These are phyloP conservation scores for Scomber colias DNA, from an alignment of 2,113 vertebrate genomes.

Conservation along the genomic window DNA sequence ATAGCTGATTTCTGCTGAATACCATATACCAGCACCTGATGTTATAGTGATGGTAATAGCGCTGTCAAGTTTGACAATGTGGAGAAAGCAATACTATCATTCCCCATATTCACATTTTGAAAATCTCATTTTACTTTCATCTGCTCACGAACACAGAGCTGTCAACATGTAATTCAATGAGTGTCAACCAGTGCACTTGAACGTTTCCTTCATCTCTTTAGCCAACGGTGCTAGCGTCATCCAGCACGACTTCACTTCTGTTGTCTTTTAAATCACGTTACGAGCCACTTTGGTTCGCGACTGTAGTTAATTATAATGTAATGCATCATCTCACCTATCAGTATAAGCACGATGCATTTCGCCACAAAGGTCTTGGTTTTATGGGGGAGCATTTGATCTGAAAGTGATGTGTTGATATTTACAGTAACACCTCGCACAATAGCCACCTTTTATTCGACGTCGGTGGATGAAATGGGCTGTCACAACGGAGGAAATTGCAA, in stretches of 20 bases:
- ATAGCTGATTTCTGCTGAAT: slow-evolving; percentile 53
- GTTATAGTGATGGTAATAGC: slow-evolving; percentile 67
- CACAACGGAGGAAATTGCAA: slow-evolving; percentile 76
- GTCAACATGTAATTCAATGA: slow-evolving; percentile 78
- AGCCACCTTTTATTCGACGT: slow-evolving; percentile 50
- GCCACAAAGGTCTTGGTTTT: no score
- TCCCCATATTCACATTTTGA: slow-evolving; percentile 76
- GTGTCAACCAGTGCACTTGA: slow-evolving; percentile 57
- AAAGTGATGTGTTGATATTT: slow-evolving; percentile 58
- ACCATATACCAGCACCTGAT: slow-evolving; percentile 58
- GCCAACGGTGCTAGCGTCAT: slow-evolving; percentile 7
- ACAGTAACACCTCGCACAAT: slow-evolving; percentile 31
- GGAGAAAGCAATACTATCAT: slow-evolving; percentile 74
- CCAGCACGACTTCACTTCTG: slow-evolving; percentile 19
- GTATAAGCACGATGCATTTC: neutral
- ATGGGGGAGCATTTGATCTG: slow-evolving; percentile 35
- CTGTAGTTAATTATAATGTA: slow-evolving; percentile 35
- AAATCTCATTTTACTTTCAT: slow-evolving; percentile 79
- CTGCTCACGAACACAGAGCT: slow-evolving; percentile 71
- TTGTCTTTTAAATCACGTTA: slow-evolving; percentile 40
- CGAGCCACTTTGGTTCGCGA: slow-evolving; percentile 22
- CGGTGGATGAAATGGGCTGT: slow-evolving; percentile 63
- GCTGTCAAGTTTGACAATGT: slow-evolving; percentile 78
- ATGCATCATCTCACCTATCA: neutral
- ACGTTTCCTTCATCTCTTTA: slow-evolving; percentile 51